Base-by-base conservation (phyloP, 2,113 vertebrate species). In the Tenebrosternarchus preto region DNA sequence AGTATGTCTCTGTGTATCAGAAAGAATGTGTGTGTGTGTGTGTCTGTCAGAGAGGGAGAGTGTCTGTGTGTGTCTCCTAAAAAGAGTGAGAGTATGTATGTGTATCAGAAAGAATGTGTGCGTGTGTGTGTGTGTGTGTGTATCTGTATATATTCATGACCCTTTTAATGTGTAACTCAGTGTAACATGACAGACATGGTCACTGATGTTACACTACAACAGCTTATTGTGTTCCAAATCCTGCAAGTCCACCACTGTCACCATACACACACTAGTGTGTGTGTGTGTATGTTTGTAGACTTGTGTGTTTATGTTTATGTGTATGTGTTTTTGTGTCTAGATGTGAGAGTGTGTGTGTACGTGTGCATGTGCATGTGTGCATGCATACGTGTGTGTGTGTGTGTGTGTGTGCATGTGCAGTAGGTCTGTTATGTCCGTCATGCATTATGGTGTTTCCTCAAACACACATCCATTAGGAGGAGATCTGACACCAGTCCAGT, bases 141-240 rank as follows among this genome's bases (percentile, higher is more conserved):
- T 76, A 57, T 85, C 82, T 64, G 82, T 86, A 15, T 50, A 50
- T 50, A 50, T 50, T 12, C 43, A 50, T 50, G 11, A 12, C 15
- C 12, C 43, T 2, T 15, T 86, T 88, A 88, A 86, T 85, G 81
- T 83, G 86, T 91, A 88, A 93, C 87, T 90, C 86, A 84, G 90
- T 87, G 91, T 84, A 91, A 92, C 79, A 91, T 92, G 90, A 80
- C 73, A 83, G 80, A 82, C 67, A n/a, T 82, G 36, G 85, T 89
- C 84, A 86, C 82, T 67, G 88, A 85, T 88, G 79, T 89, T 83
- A 74, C 80, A 86, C 87, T 86, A 93, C 90, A 92, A 92, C 90
- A 86, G 87, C 77, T 87, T 88, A 93, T 92, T 92, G 89, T 92
- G 74, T 88, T 91, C 78, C 87, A 59, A 73, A 53, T 83, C 85